Base-by-base conservation (phyloP, 2,888 invertebrate genomes). In the Oscheius sp. region DNA sequence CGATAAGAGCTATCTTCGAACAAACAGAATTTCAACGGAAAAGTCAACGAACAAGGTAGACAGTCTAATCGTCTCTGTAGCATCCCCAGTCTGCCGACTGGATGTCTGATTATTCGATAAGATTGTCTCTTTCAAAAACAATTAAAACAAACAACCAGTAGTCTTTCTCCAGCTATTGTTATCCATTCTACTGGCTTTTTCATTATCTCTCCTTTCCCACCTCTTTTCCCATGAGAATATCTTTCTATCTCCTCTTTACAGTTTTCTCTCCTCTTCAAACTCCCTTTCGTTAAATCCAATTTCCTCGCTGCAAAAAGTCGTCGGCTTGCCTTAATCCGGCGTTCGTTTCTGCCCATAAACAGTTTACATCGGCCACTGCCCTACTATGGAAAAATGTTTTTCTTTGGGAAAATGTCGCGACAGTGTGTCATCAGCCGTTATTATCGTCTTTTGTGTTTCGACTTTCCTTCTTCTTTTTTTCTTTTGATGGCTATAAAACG, bases 301-400 rank as follows among this genome's bases (percentile, higher is more conserved):
- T 54, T 51, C 32, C 30, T 2, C 51, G n/a, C 47, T 9, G 2
- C 20, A 47, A 47, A 47, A 47, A 47, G 47, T 20, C 47, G 41
- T 14, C 36, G 14, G 36, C 14, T 8, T 8, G 8, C 36, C 14
- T 20, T 44, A 44, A 28, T 24, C 30, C 51, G 12, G 24, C 20
- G 51, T 54, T 30, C 33, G 17, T 33, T 54, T 54, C 36, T 33
- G 14, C 8, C n/a, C n/a, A 54, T 54, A 54, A 54, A 54, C 54
- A 54, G 54, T 54, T 54, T 54, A 54, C 17, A 33, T 54, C 22
- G 17, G 12, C n/a, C 5, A 17, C 54, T 32, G 30, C 54, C 17
- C 8, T 22, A n/a, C n/a, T 2, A 17, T 12, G n/a, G n/a, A 51
- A 51, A 51, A 17, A 24, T 12, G 28, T 54, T 20, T 33, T 20